Conservation (phyloP, 1,140 invertebrate genomes). For the Drosophila melanica region DNA sequence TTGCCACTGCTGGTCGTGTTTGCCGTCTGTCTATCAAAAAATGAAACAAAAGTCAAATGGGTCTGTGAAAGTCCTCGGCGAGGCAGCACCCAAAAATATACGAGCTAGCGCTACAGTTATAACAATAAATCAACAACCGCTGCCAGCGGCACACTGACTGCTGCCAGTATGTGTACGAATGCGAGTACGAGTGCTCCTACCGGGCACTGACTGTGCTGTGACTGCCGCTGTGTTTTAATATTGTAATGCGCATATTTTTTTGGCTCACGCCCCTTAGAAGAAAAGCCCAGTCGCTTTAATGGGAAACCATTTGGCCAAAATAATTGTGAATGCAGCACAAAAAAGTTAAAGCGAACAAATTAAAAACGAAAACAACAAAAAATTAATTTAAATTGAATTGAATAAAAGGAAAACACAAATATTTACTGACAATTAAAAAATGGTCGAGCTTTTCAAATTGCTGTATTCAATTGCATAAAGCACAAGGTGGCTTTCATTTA, state of each 20-base stretch:
- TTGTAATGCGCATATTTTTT: conserved; percentile 76
- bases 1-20: conserved; percentile 45
- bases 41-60: conserved; percentile 74
- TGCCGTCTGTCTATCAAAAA: conserved; percentile 79
- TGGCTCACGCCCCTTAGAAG: conserved; percentile 1
- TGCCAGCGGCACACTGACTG: conserved; percentile 60
- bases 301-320: conserved; percentile 63
- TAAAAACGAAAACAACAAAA: conserved; percentile 18
- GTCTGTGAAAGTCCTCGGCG: conserved; percentile 46
- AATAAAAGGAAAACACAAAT: background rate
- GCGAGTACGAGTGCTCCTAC: conserved; percentile 27
- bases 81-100: conserved; percentile 48
- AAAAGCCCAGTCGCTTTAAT: conserved; percentile 50
- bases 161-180: conserved; percentile 31
- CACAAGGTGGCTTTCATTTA: conserved; percentile 58
- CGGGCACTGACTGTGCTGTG: conserved; percentile 12
- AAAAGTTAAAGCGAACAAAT: background rate
- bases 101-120: conserved; percentile 65
- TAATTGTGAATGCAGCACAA: conserved; percentile 33
- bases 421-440: conserved; percentile 64
- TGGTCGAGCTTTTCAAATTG: conserved; percentile 27
- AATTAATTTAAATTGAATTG: conserved; percentile 46
- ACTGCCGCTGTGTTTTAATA: conserved; percentile 69
- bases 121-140: conserved; percentile 81
- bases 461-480: conserved; percentile 51